Conservation (phyloP, 2,888 invertebrate species). For the Smittia aterrima region DNA sequence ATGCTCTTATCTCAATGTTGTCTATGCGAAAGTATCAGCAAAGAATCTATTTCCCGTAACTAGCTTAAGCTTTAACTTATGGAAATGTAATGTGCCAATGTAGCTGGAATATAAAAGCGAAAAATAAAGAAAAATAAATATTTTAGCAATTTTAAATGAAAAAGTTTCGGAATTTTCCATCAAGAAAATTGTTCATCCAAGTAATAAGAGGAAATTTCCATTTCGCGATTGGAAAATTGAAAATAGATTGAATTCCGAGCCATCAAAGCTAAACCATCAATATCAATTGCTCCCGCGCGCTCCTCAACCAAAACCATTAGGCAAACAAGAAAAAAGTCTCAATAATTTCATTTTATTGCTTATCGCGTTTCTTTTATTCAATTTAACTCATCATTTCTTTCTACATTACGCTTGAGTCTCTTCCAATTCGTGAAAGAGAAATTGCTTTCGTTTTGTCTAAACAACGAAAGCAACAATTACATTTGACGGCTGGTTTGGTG, state of each 20-base stretch:
- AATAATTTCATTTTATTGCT: background rate
- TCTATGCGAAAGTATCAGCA: background rate
- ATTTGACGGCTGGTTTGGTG: background rate
- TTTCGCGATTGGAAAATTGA: too few species aligned
- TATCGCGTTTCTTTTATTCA: constrained; percentile 5
- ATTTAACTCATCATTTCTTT: background rate
- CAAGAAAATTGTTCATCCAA: too few species aligned
- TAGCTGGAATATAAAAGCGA: background rate
- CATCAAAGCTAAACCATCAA: too few species aligned
- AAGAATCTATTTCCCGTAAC: background rate
- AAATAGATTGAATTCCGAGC: too few species aligned
- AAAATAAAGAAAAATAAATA: background rate
- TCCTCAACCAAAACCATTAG: too few species aligned
- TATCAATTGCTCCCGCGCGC: too few species aligned
- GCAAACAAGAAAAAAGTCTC: too few species aligned
- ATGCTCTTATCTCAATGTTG: background rate
- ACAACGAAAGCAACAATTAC: background rate
- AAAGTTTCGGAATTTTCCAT: background rate
- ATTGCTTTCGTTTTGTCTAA: background rate
- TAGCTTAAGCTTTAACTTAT: constrained; percentile 3
- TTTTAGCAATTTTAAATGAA: background rate
- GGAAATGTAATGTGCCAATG: constrained; percentile 3
- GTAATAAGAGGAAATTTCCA: too few species aligned
- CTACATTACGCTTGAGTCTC: background rate
- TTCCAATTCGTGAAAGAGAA: background rate